phyloP scores from a whole-genome alignment of 2,888 invertebrate species.

The Pristionchus maxplancki region DNA sequence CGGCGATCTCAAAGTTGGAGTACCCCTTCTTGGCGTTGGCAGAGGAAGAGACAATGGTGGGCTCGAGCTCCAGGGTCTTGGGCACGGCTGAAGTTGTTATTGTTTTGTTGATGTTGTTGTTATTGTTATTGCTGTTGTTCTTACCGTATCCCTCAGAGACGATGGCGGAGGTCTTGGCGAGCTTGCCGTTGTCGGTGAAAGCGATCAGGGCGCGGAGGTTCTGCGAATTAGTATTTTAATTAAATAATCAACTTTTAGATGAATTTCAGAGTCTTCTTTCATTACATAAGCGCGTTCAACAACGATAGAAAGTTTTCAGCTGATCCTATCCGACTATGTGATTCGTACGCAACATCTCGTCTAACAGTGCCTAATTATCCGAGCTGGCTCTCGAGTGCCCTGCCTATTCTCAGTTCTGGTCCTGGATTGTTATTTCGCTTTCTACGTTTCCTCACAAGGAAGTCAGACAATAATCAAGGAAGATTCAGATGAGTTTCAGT shows the following conservation, averaged over 20 bases:
- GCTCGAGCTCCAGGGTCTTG: slow-evolving; percentile 43
- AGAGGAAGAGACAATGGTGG: slow-evolving; percentile 1
- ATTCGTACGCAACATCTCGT: neutral
- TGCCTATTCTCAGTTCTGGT: neutral
- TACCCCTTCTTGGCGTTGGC: slow-evolving; percentile 13
- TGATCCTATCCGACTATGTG: neutral
- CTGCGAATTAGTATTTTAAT: neutral
- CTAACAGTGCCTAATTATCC: neutral
- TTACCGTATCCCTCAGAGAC: slow-evolving; percentile 58
- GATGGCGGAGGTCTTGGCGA: slow-evolving; percentile 61
- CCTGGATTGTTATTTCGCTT: neutral
- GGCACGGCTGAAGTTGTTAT: neutral
- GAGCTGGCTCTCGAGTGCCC: neutral
- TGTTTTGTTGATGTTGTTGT: neutral
- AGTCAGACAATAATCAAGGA: too few species aligned
- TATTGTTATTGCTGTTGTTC: neutral
- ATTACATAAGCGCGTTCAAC: neutral
- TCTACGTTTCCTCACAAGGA: too few species aligned
- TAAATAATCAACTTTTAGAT: neutral
- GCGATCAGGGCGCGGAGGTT: slow-evolving; percentile 61
- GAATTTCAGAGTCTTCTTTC: neutral
- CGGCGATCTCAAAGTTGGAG: slow-evolving; percentile 43
- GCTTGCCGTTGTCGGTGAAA: slow-evolving; percentile 62
- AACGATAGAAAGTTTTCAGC: neutral
- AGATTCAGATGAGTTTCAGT: too few species aligned